Base-by-base conservation (phyloP, 2,113 vertebrate species). In the Prinia subflava region DNA sequence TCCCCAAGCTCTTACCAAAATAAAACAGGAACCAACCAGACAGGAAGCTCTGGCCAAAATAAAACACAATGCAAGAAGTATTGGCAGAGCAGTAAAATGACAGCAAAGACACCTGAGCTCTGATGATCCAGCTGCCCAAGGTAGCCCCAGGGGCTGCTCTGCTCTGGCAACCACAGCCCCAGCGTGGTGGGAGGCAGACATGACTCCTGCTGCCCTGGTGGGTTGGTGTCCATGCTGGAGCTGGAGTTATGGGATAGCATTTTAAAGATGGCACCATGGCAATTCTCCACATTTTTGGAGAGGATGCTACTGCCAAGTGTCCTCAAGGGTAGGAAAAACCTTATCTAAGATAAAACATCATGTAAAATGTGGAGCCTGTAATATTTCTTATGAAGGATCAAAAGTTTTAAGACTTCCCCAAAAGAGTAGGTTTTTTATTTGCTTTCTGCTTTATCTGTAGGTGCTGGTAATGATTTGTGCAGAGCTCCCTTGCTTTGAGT, bases 101-200 rank as follows among this genome's bases (percentile, higher is more conserved):
- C 41, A 53, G 50, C 0, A 0, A 47, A 73, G 53, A 16, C 22
- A 13, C 16, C 24, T 31, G 33, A 70, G 41, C 21, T 75, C 39
- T 75, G 62, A 53, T 52, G 37, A 37, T 52, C 13, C 8, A 1
- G 22, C 52, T 59, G 65, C 49, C 75, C 0, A 0, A 76, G 57
- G 7, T 3, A 53, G 19, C 14, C 22, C 25, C 20, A 18, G 83
- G 42, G 16, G 6, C 83, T 92, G 53, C 37, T 90, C 65, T 87
- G 74, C 41, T 74, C 65, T 82, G 69, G 55, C 87, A 69, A 39
- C 37, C 64, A 25, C 1, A 6, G 33, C 19, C 25, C 15, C 63
- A 60, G 13, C 0, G 0, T 25, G 33, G 20, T 37, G 63, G 53
- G 52, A 74, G 64, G 55, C 31, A 74, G 16, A 13, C 10, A 16